Percentiles rank a stretch among this genome's conserved stretches.
Conservation (phyloP, 2,113 vertebrate species). For the Suricata suricatta region DNA sequence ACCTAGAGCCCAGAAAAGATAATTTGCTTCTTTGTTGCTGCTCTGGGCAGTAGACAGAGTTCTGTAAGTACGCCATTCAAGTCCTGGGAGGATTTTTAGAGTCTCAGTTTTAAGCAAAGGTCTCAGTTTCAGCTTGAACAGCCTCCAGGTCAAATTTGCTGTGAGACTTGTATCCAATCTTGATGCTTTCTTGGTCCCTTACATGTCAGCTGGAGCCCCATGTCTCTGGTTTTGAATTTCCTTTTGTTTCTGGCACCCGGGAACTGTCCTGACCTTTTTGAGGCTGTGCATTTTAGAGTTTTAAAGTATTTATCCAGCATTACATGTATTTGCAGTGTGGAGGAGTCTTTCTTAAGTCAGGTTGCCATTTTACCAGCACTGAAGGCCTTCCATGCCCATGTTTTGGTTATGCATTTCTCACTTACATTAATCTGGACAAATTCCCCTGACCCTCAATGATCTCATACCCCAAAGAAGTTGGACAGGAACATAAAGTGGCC, state of each 20-base stretch:
- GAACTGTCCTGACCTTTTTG: conserved; percentile 27
- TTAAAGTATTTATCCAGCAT: not conserved
- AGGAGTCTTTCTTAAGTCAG: not conserved
- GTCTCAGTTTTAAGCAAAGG: not conserved
- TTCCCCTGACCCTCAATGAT: not conserved
- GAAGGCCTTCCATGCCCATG: not conserved
- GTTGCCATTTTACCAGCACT: not conserved
- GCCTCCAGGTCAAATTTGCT: not conserved
- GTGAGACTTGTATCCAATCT: not conserved
- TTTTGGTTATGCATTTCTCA: not conserved
- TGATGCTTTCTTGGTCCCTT: not conserved
- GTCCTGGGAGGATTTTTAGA: not conserved
- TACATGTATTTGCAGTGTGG: not conserved
- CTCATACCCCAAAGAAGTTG: not conserved
- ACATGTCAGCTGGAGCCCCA: not conserved
- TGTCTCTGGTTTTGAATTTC: conserved; percentile 41
- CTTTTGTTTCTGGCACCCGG: conserved; percentile 32
- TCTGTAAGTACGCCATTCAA: not conserved
- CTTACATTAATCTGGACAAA: not conserved
- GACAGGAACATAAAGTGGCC: not conserved
- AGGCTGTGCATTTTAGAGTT: conserved; percentile 45
- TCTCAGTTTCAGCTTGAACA: not conserved
- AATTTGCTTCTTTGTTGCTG: not conserved
- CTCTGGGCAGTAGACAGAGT: not conserved
- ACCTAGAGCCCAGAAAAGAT: not conserved